Base-by-base conservation (phyloP, 1,140 invertebrate genomes). In the Oncopodura yosiiana region DNA sequence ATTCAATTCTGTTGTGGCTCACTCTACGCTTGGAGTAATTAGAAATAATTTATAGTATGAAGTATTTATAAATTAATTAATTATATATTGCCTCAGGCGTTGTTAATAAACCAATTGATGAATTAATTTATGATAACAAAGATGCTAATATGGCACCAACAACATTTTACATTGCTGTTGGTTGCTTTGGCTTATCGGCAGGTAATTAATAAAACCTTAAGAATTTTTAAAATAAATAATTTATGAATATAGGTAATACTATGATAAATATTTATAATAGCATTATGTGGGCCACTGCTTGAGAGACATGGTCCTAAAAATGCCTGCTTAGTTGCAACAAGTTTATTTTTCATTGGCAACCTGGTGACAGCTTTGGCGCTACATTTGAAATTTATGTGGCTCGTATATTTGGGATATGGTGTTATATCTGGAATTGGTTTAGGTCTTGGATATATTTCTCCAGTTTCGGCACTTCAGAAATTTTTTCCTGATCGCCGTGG, bases 1-100 rank as follows among this genome's bases (percentile, higher is more conserved):
- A 52, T 63, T 12, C 61, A 63, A 29, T 63, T 63, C 29, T 63
- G 61, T 24, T 56, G 53, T 43, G 61, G 61, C n/a, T 58, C 56
- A 11, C 43, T 63, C 11, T 63, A 59, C 41, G 41, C 57, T 14
- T 63, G 57, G 57, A 50, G 42, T n/a, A n/a, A n/a, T n/a, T n/a
- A n/a, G n/a, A n/a, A n/a, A n/a, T n/a, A n/a, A n/a, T n/a, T n/a
- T n/a, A n/a, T n/a, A n/a, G n/a, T n/a, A n/a, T n/a, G n/a, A n/a
- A n/a, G n/a, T n/a, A n/a, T n/a, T n/a, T n/a, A n/a, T n/a, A n/a
- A n/a, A n/a, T n/a, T n/a, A n/a, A n/a, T n/a, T n/a, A n/a, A n/a
- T n/a, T n/a, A n/a, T n/a, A n/a, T n/a, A n/a, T n/a, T n/a, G n/a
- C n/a, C n/a, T n/a, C n/a, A n/a, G n/a, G n/a, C 12, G 57, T 63